Evolutionary conservation across 2,113 vertebrate species (phyloP).

Genomic region (Numida meleagris): DNA sequence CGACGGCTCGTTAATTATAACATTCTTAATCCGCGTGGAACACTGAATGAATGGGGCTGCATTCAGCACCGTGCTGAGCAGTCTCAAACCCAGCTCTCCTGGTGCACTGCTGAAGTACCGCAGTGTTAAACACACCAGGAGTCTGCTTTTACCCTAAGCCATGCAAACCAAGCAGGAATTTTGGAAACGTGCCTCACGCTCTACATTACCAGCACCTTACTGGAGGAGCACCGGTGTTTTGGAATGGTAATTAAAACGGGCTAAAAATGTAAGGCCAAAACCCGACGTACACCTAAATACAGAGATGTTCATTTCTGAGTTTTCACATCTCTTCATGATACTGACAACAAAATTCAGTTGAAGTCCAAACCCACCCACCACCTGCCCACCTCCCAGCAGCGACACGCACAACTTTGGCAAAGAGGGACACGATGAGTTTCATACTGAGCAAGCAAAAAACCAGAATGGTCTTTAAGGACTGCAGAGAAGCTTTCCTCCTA

Average conservation of each 20-base stretch:
- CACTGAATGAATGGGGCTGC: rapidly evolving
- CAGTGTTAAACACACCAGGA: background rate
- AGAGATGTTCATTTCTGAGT: background rate
- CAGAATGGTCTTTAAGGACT: background rate
- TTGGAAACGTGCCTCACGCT: background rate
- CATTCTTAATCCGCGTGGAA: rapidly evolving
- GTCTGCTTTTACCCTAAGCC: background rate
- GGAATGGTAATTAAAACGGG: background rate
- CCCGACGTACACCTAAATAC: rapidly evolving
- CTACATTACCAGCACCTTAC: background rate
- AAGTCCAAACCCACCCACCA: background rate
- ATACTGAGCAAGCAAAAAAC: background rate
- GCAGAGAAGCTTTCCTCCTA: background rate
- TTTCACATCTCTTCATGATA: background rate
- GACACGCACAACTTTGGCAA: background rate
- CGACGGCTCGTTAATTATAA: rapidly evolving
- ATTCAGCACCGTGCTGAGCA: background rate
- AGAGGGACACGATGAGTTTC: background rate
- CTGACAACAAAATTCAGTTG: background rate
- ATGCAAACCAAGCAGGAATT: background rate
- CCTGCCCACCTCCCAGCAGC: background rate
- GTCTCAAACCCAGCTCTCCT: background rate
- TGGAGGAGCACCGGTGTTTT: background rate
- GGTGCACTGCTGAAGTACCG: background rate
- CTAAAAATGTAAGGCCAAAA: background rate